These are phyloP conservation scores for Limanda limanda DNA, from an alignment of 2,113 vertebrate species.

Conservation along the genomic window DNA sequence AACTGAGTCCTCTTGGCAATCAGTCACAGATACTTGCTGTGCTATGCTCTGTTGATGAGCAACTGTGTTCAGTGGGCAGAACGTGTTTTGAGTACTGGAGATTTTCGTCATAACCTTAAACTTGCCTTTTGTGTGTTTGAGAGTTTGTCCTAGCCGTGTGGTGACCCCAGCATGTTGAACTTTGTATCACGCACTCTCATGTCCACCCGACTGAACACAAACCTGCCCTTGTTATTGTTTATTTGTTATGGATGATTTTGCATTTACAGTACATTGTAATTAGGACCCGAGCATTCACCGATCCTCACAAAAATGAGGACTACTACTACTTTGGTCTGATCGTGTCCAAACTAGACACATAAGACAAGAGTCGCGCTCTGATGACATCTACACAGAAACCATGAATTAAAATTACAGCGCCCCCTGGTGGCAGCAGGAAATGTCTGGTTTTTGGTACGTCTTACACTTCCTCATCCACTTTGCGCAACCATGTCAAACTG, in stretches of 20 bases:
- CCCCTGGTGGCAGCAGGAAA: too few relatives aligned
- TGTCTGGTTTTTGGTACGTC: too few relatives aligned
- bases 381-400: too few relatives aligned
- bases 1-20: conserved; percentile 5
- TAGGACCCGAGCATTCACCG: too few relatives aligned
- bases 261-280: neutral
- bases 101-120: conserved; percentile 12
- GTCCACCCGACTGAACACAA: neutral
- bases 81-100: conserved; percentile 1
- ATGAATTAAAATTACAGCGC: too few relatives aligned
- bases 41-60: conserved; percentile 12
- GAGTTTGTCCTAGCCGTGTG: neutral
- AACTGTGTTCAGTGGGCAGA: conserved; percentile 17
- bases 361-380: too few relatives aligned
- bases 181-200: neutral
- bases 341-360: too few relatives aligned
- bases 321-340: too few relatives aligned
- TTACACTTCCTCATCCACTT: too few relatives aligned
- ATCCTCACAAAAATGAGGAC: too few relatives aligned
- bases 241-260: neutral
- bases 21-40: conserved; percentile 46
- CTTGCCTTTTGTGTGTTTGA: conserved; percentile 17
- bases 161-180: conserved; percentile 1
- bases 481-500: too few relatives aligned
- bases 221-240: neutral